Evolutionary conservation across 2,113 vertebrate species (phyloP).

Genomic region (Planiliza haematocheilus): DNA sequence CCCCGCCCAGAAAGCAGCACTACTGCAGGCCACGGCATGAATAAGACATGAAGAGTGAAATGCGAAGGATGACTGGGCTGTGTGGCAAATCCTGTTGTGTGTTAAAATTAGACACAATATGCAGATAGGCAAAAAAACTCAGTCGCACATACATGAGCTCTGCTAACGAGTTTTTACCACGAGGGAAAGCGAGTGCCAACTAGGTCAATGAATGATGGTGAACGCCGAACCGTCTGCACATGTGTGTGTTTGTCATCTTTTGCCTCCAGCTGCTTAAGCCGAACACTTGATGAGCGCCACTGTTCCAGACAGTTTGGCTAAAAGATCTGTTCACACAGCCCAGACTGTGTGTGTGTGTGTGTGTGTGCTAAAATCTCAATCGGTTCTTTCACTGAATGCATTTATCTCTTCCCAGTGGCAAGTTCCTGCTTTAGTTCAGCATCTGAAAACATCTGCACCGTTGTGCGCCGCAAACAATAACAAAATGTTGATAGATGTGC

Average conservation of each 20-base stretch:
- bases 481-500: no score
- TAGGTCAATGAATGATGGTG: conserved; percentile 54
- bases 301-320: conserved; percentile 26
- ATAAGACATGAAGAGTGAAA: conserved; percentile 65
- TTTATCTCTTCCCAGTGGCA: neutral
- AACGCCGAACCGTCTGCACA: neutral
- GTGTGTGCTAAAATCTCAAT: conserved; percentile 6
- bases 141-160: conserved; percentile 3
- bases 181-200: conserved; percentile 49
- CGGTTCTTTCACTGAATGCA: conserved; percentile 3
- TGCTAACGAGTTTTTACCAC: conserved; percentile 38
- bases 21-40: conserved; percentile 69
- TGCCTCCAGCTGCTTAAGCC: conserved; percentile 10
- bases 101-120: conserved; percentile 62
- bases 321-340: conserved; percentile 1
- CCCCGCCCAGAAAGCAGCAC: conserved; percentile 47
- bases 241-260: conserved; percentile 23
- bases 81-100: conserved; percentile 58
- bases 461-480: no score
- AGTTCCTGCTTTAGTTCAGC: neutral
- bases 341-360: neutral
- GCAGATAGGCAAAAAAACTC: conserved; percentile 37
- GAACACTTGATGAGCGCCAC: conserved; percentile 16
- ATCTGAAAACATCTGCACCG: no score
- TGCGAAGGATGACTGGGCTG: conserved; percentile 36